A percentile compares a stretch with the other conserved stretches of the same genome.
These are phyloP conservation scores for Eupithecia tripunctaria DNA, from an alignment of 2,888 invertebrate species.

Conservation along the genomic window DNA sequence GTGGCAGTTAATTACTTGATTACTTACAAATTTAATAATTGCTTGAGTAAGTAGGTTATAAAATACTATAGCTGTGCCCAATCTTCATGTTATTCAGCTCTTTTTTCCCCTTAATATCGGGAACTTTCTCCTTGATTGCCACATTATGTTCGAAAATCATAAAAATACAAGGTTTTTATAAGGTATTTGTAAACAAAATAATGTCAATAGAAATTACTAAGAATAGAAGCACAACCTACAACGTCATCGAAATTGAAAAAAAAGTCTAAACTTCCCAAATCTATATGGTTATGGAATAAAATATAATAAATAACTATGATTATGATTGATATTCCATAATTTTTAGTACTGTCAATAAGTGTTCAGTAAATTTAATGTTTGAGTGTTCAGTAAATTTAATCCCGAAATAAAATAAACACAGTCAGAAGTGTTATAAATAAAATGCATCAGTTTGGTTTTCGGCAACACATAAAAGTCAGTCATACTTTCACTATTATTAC, in stretches of 20 bases:
- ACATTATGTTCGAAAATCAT: neutral
- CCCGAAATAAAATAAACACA: neutral
- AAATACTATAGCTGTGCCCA: neutral
- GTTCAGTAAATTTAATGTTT: too few relatives aligned
- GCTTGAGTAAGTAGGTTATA: neutral
- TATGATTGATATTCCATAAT: too few relatives aligned
- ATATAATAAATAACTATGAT: too few relatives aligned
- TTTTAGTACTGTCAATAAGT: too few relatives aligned
- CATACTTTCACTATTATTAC: neutral
- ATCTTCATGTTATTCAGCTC: neutral
- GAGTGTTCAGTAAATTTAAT: too few relatives aligned
- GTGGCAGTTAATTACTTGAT: neutral
- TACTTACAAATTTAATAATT: neutral
- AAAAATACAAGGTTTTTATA: neutral
- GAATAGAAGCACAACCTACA: neutral
- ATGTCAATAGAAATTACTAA: neutral
- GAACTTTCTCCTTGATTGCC: neutral
- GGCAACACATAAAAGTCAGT: conserved; percentile 2
- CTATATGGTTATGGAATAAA: too few relatives aligned
- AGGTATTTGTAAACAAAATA: neutral
- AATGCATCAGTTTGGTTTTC: neutral
- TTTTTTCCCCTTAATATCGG: neutral
- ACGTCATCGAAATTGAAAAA: too few relatives aligned
- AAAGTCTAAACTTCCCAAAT: too few relatives aligned
- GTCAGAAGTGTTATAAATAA: neutral